These are phyloP conservation scores for Hemicentrotus pulcherrimus DNA, from an alignment of 35 echinoderm and acorn worm species.

Conservation along the genomic window DNA sequence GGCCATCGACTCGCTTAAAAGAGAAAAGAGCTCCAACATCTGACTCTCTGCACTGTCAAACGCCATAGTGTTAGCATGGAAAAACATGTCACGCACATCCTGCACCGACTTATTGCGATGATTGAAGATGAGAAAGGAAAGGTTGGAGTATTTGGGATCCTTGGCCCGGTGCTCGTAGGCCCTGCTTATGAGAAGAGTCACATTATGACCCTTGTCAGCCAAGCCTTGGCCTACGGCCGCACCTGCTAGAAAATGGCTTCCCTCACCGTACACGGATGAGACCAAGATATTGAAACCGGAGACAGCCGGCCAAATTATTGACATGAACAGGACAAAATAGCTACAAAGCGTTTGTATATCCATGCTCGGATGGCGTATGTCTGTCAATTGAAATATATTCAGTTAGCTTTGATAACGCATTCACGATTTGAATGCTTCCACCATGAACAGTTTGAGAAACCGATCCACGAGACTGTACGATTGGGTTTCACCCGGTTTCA, in stretches of 20 bases:
- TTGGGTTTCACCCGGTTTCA: no score
- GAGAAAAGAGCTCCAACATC: background rate
- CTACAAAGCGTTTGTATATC: background rate
- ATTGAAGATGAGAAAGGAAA: constrained; percentile 59
- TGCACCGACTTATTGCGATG: constrained; percentile 43
- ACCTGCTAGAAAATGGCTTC: constrained; percentile 56
- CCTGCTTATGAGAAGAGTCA: constrained; percentile 64
- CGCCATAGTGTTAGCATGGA: constrained; percentile 6
- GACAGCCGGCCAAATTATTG: background rate
- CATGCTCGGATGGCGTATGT: background rate
- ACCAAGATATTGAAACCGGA: constrained; percentile 53
- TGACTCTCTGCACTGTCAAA: constrained; percentile 17
- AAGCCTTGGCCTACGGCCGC: constrained; percentile 52
- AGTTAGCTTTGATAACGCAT: no score
- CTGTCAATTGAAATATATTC: no score
- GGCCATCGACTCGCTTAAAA: background rate
- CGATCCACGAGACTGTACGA: no score
- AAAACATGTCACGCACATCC: constrained; percentile 24
- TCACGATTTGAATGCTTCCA: no score
- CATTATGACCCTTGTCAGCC: constrained; percentile 27
- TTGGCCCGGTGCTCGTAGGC: constrained; percentile 39
- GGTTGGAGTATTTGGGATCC: constrained; percentile 46
- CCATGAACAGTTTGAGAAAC: no score
- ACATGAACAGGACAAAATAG: background rate
- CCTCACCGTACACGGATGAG: constrained; percentile 54